These are phyloP conservation scores for Cathartes aura DNA, from an alignment of 2,113 vertebrate species.

Conservation along the genomic window DNA sequence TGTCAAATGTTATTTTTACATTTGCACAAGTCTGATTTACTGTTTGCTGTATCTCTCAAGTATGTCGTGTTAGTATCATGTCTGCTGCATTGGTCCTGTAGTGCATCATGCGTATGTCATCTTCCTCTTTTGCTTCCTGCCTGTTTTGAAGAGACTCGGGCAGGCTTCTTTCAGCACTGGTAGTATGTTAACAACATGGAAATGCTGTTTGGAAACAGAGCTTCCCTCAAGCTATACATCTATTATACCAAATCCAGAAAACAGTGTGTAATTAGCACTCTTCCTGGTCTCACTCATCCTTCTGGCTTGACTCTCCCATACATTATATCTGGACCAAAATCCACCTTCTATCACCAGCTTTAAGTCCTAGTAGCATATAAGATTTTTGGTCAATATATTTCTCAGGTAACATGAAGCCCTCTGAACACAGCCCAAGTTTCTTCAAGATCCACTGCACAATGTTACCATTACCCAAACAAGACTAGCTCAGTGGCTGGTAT, in stretches of 20 bases:
- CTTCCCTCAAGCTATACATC: background rate
- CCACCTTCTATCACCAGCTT: background rate
- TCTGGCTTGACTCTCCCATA: background rate
- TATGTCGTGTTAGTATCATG: background rate
- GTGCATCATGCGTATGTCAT: fast-evolving
- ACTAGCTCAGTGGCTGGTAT: background rate
- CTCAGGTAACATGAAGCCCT: background rate
- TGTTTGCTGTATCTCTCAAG: background rate
- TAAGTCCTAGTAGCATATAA: background rate
- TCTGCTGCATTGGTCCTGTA: background rate
- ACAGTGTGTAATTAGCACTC: background rate
- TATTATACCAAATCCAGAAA: background rate
- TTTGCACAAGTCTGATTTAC: background rate
- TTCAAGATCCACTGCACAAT: background rate
- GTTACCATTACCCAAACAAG: background rate
- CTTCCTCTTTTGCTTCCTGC: background rate
- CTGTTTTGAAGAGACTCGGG: background rate
- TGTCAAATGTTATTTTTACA: background rate
- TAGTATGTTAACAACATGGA: background rate
- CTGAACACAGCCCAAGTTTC: background rate
- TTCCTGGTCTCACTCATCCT: background rate
- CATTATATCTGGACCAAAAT: background rate
- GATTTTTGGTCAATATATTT: background rate
- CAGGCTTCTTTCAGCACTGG: background rate
- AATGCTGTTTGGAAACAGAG: background rate